Conservation (phyloP, 2,113 vertebrate genomes). For the Vicugna pacos region DNA sequence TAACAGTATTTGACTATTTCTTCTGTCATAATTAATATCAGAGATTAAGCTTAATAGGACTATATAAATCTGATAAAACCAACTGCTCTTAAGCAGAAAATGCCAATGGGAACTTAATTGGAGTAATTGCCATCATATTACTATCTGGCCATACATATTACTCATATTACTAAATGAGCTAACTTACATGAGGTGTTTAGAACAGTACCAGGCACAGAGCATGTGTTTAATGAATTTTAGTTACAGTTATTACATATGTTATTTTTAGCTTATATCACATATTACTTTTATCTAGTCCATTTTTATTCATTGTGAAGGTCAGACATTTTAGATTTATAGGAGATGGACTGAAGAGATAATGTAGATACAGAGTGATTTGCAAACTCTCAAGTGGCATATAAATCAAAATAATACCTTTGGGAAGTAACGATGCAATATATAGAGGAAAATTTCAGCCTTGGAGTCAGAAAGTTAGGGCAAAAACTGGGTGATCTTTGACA, state of each 20-base stretch:
- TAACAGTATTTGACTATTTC: neutral
- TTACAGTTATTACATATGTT: neutral
- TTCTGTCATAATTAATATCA: neutral
- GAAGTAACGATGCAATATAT: neutral
- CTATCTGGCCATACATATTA: neutral
- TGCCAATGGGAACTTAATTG: neutral
- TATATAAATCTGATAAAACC: neutral
- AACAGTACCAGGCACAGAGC: neutral
- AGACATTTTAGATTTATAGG: neutral
- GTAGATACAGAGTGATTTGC: neutral
- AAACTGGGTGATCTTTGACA: neutral
- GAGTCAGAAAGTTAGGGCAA: neutral
- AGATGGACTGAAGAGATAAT: neutral
- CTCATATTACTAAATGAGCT: neutral
- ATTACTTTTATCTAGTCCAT: neutral
- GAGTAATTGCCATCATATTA: neutral
- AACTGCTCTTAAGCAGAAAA: neutral
- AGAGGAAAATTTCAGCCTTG: neutral
- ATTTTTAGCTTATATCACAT: neutral
- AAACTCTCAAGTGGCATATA: neutral
- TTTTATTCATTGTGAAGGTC: slow-evolving; percentile 3
- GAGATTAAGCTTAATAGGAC: neutral
- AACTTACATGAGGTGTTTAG: neutral
- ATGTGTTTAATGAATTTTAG: neutral
- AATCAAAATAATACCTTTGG: neutral